phyloP scores from a whole-genome alignment of 2,113 vertebrate genomes.

The Spea multiplicata region DNA sequence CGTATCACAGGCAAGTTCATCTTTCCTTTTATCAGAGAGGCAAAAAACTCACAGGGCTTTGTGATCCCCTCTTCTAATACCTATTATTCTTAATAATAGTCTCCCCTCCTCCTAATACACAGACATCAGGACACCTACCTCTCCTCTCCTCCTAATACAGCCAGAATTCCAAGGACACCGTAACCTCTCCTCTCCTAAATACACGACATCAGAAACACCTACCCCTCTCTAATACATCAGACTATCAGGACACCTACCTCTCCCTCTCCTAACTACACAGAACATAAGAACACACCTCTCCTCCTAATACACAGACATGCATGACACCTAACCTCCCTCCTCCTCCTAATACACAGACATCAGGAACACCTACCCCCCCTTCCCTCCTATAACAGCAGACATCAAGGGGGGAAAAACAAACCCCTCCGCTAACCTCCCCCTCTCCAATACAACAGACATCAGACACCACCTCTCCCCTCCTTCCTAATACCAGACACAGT shows the following conservation, averaged over 20 bases:
- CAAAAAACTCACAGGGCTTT: neutral
- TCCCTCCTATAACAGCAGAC: neutral
- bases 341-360: neutral
- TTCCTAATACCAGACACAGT: slow-evolving; percentile 5
- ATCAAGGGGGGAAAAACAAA: too few species aligned
- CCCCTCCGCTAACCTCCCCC: neutral
- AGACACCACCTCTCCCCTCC: neutral
- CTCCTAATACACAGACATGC: slow-evolving; percentile 4
- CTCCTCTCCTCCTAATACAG: neutral
- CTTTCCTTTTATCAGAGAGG: slow-evolving; percentile 15
- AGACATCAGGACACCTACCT: neutral
- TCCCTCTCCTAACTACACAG: neutral
- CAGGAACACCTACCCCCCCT: too few species aligned
- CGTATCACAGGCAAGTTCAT: slow-evolving; percentile 8
- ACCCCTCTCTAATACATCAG: slow-evolving; percentile 2
- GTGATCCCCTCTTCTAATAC: too few species aligned
- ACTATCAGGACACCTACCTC: neutral
- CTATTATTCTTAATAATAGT: too few species aligned
- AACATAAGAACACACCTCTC: neutral
- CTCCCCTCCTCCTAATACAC: neutral
- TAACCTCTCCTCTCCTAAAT: neutral
- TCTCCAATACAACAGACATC: slow-evolving; percentile 9
- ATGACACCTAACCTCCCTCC: neutral
- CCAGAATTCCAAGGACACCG: neutral
- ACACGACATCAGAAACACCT: neutral